Base-by-base conservation (phyloP, 1,140 invertebrate genomes). In the Zaprionus davidi region DNA sequence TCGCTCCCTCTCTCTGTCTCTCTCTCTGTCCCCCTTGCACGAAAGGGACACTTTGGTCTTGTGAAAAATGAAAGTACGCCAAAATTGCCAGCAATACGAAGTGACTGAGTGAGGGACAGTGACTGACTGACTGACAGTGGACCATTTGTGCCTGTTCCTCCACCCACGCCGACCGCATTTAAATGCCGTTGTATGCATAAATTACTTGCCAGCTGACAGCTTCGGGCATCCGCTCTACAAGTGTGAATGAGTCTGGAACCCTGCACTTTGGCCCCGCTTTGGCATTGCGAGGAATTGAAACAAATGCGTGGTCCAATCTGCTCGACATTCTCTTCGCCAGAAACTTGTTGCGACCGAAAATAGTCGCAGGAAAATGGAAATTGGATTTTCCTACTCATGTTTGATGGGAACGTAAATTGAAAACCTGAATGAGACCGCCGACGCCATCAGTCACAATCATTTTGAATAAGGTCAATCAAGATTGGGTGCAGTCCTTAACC, bases 131-230 rank as follows among this genome's bases (percentile, higher is more conserved):
- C 51, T 26, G 24, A 58, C 63, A 46, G 41, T 46, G 34, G 51
- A 64, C 60, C 22, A 51, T 17, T 15, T 62, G 15, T 26, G 38
- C 34, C 46, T 17, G 22, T 15, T 17, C 38, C 11, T 20, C 20
- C 15, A 17, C 31, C 13, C 49, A 1, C 20, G 51, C 12, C 31
- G 20, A 57, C 41, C 76, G 69, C 82, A 85, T 86, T 87, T 82
- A 86, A 86, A 87, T 82, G 69, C 72, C 69, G 66, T 73, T 79
- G 69, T 82, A 75, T 82, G 82, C 83, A 86, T 86, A 86, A 86
- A 86, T 86, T 86, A 86, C 83, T 77, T 65, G 49, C 64, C 55
- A 64, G 67, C 63, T 82, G 72, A 79, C 82, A 67, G 67, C 68
- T 77, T 82, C 44, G 69, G 78, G 68, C 81, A 12, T 3, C 20